Evolutionary conservation across 2,113 vertebrate species (phyloP).

Genomic region (Paralichthys olivaceus): DNA sequence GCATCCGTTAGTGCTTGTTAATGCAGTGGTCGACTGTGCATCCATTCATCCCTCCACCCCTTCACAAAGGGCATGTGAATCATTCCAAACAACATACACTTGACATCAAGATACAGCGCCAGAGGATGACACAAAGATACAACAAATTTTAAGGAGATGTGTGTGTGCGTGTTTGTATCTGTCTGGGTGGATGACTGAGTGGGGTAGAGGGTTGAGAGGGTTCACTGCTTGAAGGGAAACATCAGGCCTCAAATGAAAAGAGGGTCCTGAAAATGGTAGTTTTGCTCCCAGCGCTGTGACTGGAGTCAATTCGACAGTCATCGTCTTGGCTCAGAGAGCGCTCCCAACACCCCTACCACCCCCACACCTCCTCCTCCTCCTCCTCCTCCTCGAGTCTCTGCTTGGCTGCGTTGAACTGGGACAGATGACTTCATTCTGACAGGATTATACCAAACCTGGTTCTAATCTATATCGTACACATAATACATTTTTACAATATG

Average conservation of each 20-base stretch:
- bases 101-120: slow-evolving; percentile 65
- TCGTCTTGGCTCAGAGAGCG: slow-evolving; percentile 86
- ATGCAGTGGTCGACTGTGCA: slow-evolving; percentile 63
- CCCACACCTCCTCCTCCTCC: slow-evolving; percentile 45
- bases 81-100: slow-evolving; percentile 64
- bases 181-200: slow-evolving; percentile 35
- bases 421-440: slow-evolving; percentile 94
- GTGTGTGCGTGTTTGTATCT: slow-evolving; percentile 30
- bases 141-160: slow-evolving; percentile 42
- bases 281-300: slow-evolving; percentile 86
- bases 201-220: slow-evolving; percentile 40
- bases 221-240: slow-evolving; percentile 72
- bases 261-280: slow-evolving; percentile 79
- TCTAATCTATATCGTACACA: slow-evolving; percentile 93
- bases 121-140: slow-evolving; percentile 67
- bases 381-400: slow-evolving; percentile 77
- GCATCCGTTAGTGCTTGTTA: slow-evolving; percentile 65
- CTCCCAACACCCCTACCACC: slow-evolving; percentile 81
- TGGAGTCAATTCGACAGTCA: slow-evolving; percentile 89
- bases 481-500: slow-evolving; percentile 96
- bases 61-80: slow-evolving; percentile 64
- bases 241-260: slow-evolving; percentile 70
- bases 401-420: slow-evolving; percentile 82
- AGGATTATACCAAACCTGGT: slow-evolving; percentile 94
- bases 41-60: slow-evolving; percentile 44